Conservation (phyloP, 2,797 vertebrate species). For the Melanotaenia pygmaea region DNA sequence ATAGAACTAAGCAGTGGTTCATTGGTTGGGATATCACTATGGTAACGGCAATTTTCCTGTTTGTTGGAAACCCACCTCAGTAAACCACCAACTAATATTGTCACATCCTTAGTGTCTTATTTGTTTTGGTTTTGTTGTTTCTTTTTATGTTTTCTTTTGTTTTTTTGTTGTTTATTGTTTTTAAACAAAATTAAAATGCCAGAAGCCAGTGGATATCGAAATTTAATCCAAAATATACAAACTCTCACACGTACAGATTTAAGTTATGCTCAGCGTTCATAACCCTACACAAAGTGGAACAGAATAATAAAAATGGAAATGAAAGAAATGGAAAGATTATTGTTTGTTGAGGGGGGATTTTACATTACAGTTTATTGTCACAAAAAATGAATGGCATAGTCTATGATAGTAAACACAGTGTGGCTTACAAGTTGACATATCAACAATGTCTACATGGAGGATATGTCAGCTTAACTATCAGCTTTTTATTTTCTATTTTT, state of each 20-base stretch:
- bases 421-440: slow-evolving; percentile 8
- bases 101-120: slow-evolving; percentile 30
- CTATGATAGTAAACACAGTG: slow-evolving; percentile 15
- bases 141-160: slow-evolving; percentile 13
- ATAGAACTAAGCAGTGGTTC: slow-evolving; percentile 15
- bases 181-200: neutral
- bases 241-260: neutral
- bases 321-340: no score
- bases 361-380: neutral
- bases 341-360: neutral
- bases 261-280: neutral
- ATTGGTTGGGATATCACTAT: slow-evolving; percentile 38
- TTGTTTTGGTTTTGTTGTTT: slow-evolving; percentile 16
- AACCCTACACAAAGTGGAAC: neutral
- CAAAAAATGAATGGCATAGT: neutral
- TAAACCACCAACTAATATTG: slow-evolving; percentile 28
- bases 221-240: slow-evolving; percentile 1
- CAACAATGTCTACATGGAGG: slow-evolving; percentile 6
- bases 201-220: slow-evolving; percentile 1
- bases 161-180: slow-evolving; percentile 1
- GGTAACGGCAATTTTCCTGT: slow-evolving; percentile 42
- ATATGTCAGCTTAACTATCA: slow-evolving; percentile 35
- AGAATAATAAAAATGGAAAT: neutral
- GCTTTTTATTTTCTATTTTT: neutral
- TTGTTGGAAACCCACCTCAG: slow-evolving; percentile 35